Evolutionary conservation across 2,797 vertebrate genomes (phyloP).

Genomic region (Acanthurus lineatus): DNA sequence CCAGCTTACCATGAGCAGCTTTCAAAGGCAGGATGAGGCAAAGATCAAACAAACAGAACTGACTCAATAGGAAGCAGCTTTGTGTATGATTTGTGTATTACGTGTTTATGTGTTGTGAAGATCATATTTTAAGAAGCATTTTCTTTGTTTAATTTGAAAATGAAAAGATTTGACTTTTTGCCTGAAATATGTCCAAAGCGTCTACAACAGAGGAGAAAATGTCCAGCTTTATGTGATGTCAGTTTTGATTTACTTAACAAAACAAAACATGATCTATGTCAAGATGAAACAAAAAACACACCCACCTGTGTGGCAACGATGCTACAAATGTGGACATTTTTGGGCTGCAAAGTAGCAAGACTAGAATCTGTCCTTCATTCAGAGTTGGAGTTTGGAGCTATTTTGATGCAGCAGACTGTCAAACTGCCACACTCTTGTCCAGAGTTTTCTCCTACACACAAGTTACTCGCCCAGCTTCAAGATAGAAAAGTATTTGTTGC

Average conservation of each 20-base stretch:
- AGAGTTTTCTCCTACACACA: constrained; percentile 15
- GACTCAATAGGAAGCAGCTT: neutral
- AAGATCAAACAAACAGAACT: neutral
- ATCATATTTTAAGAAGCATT: neutral
- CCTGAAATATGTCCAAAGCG: too few relatives aligned
- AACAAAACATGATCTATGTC: too few relatives aligned
- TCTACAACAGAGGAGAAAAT: too few relatives aligned
- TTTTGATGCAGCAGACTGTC: constrained; percentile 32
- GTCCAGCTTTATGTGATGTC: too few relatives aligned
- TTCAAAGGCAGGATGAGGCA: neutral
- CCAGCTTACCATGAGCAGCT: neutral
- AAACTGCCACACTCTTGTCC: constrained; percentile 27
- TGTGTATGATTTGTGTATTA: neutral
- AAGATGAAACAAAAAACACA: too few relatives aligned
- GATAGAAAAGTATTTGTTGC: constrained; percentile 21
- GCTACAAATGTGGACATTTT: constrained; percentile 18
- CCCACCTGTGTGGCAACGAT: neutral
- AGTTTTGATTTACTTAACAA: too few relatives aligned
- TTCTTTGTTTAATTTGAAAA: neutral
- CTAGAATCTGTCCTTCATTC: constrained; percentile 25
- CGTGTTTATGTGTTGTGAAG: neutral
- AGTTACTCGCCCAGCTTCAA: constrained; percentile 30
- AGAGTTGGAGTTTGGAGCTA: constrained; percentile 41
- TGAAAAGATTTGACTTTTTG: neutral
- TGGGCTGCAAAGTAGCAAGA: constrained; percentile 10